Conservation (phyloP, 2,888 invertebrate genomes). For the Sycophila texana region DNA sequence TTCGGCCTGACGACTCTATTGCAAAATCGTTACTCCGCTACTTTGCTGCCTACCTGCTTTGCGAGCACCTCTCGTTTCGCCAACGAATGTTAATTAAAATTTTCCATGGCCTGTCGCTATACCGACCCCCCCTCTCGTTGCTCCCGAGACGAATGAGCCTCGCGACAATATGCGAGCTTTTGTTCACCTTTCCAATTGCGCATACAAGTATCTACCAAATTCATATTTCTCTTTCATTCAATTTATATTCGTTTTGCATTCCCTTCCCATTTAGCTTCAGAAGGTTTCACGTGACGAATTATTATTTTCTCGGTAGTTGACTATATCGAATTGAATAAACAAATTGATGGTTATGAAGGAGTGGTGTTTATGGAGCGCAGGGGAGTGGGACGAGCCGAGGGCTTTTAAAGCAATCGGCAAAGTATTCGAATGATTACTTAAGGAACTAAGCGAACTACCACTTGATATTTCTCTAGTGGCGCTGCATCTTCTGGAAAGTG, state of each 20-base stretch:
- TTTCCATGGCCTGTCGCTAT: conserved; percentile 20
- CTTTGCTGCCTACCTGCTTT: conserved; percentile 38
- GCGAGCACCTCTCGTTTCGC: background rate
- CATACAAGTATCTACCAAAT: background rate
- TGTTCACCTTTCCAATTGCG: conserved; percentile 14
- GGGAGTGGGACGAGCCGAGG: background rate
- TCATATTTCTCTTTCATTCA: no score
- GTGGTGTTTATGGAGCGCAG: background rate
- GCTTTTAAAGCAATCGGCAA: conserved; percentile 19
- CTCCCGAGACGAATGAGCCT: background rate
- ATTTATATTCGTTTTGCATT: no score
- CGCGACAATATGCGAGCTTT: conserved; percentile 17
- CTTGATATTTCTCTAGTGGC: conserved; percentile 66
- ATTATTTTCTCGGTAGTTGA: no score
- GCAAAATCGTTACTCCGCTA: conserved; percentile 46
- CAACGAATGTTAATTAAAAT: conserved; percentile 47
- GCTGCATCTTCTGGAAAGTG: conserved; percentile 63
- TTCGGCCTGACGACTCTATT: conserved; percentile 37
- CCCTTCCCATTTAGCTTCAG: no score
- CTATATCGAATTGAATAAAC: background rate
- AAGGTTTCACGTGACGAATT: no score
- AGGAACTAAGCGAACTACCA: conserved; percentile 63
- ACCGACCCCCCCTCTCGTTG: no score
- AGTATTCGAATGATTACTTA: conserved; percentile 62
- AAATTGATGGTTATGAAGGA: no score